Conservation (phyloP, 1,140 invertebrate genomes). For the Elymnias hypermnestra region DNA sequence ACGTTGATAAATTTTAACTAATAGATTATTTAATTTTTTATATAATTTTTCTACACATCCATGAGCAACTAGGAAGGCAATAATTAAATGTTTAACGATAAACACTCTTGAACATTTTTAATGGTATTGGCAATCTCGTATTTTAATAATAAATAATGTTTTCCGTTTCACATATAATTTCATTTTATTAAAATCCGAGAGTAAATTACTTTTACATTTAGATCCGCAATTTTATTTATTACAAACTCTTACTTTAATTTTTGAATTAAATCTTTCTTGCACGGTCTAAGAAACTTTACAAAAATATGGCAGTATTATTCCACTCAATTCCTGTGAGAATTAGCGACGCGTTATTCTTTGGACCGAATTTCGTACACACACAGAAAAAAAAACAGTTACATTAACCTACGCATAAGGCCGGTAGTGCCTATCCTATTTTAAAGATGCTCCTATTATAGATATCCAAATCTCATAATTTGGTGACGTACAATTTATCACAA, state of each 20-base stretch:
- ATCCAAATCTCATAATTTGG: background rate
- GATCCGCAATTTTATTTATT: too few relatives aligned
- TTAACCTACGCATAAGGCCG: slow-evolving; percentile 60
- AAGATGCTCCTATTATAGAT: slow-evolving; percentile 9
- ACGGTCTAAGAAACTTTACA: slow-evolving; percentile 31
- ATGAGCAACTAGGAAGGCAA: too few relatives aligned
- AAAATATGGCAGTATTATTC: slow-evolving; percentile 70
- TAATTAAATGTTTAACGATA: too few relatives aligned
- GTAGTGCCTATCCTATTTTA: slow-evolving; percentile 64
- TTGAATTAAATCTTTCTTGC: background rate
- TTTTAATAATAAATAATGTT: too few relatives aligned
- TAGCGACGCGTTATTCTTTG: slow-evolving; percentile 36
- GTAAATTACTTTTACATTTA: too few relatives aligned
- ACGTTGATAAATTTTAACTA: too few relatives aligned
- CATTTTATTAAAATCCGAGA: too few relatives aligned
- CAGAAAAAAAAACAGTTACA: slow-evolving; percentile 35
- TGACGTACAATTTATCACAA: background rate
- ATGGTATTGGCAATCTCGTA: too few relatives aligned
- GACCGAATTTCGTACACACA: slow-evolving; percentile 36
- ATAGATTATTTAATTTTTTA: too few relatives aligned
- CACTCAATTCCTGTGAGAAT: slow-evolving; percentile 67
- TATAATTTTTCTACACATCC: too few relatives aligned
- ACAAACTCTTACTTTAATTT: background rate
- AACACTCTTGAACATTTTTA: too few relatives aligned
- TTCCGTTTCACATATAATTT: too few relatives aligned